Base-by-base conservation (phyloP, 2,888 invertebrate species). In the Beris chalybata region DNA sequence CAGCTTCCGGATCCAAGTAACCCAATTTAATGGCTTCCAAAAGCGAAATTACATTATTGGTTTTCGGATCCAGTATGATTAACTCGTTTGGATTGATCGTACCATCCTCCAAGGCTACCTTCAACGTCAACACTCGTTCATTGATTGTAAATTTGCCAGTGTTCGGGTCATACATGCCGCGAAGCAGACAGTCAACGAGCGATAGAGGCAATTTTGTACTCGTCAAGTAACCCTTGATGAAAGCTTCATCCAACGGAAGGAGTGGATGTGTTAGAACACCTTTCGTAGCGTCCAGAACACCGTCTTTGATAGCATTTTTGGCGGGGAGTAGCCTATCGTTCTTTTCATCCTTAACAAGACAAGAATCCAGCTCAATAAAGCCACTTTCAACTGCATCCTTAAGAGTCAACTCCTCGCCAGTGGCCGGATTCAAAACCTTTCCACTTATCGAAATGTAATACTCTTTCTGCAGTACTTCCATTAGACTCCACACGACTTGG, bases 191-290 rank as follows among this genome's bases (percentile, higher is more conserved):
- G 82, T 93, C 92, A 77, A 92, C 92, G 67, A 94, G 80, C 0
- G 92, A 90, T 85, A 90, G 87, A 0, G 93, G 93, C 74, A 90
- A 88, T 64, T 87, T 85, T 38, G 91, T 89, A 74, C 89, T 91
- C 38, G 93, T 80, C 50, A 94, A 83, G 76, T 90, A 91, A 6
- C 93, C 93, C 76, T 91, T 92, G 59, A 89, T 87, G 72, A 89
- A 87, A 3, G 93, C 94, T 72, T 90, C 87, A 77, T 92, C 90
- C 48, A 94, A 82, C 63, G 89, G 87, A 75, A 90, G 84, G 69
- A 85, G 80, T 0, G 92, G 92, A 69, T 85, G 85, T 2, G 86
- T 87, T 31, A 94, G 79, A 30, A 88, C 78, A 48, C 92, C 93
- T 70, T 83, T 83, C 59, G 88, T 85, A 53, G 88, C 82, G 77